Evolutionary conservation across 1,140 invertebrate species (phyloP), one percentile per base, ranked within the genome.

Genomic region (Oreohelix idahoensis): DNA sequence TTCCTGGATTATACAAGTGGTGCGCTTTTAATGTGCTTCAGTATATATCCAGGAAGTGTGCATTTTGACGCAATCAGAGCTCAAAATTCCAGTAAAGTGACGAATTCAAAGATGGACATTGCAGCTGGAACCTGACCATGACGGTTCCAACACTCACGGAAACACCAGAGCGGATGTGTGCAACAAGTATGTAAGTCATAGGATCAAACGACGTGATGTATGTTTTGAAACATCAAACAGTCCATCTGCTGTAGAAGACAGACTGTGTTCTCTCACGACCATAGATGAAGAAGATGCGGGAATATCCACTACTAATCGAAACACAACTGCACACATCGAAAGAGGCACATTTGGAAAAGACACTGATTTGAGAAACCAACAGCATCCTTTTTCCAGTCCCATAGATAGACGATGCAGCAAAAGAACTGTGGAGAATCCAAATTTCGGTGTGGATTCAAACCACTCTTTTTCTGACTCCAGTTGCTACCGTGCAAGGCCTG

Each of bases 261-360:
- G 78, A 42, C 15, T 80, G 5, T 35, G 63, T 15, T 45, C 78
- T n/a, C 63, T 80, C 0, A 69, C 78, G 0, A 80, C 78, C 10
- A 80, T 80, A 80, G 78, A 80, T 36, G 78, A 80, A 49, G 78
- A 80, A 70, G 63, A 69, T 20, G 26, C 79, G 15, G 23, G 35
- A 1, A 11, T 23, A 13, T 15, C 32, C 23, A 20, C 2, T 20
- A 36, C 17, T 23, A 17, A 4, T n/a, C 58, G 77, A 2, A 35
- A 15, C 17, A 10, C 13, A 23, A n/a, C 4, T 58, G n/a, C 17
- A 11, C 29, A 26, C 35, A 4, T 4, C 26, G 77, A 10, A 38
- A 1, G 8, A 32, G 58, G 26, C 77, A 74, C 5, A 42, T 4
- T 26, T 4, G 71, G 26, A 4, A 20, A 8, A 8, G 5, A 10